A percentile compares a stretch with the other conserved stretches of the same genome.
Conservation (phyloP, 2,797 vertebrate species). For the Pseudochirops corinnae region DNA sequence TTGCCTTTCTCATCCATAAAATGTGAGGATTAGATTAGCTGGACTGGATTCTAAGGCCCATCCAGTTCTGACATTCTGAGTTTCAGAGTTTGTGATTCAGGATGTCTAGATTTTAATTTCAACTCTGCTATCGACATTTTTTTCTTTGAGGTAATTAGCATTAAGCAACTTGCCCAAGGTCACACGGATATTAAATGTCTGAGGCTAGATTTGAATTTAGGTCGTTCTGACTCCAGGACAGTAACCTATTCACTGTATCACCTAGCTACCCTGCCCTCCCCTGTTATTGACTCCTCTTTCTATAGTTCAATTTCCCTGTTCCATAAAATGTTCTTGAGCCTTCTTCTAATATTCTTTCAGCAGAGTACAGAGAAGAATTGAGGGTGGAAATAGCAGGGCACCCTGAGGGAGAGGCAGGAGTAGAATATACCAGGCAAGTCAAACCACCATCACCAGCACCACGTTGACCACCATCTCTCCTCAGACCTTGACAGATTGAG, state of each 20-base stretch:
- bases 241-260: neutral
- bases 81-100: neutral
- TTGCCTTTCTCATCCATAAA: neutral
- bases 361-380: neutral
- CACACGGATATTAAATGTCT: neutral
- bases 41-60: neutral
- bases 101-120: neutral
- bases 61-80: neutral
- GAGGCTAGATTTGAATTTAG: neutral
- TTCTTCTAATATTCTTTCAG: slow-evolving; percentile 30
- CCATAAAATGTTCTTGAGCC: neutral
- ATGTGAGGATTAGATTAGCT: neutral
- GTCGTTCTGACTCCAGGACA: neutral
- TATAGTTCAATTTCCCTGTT: neutral
- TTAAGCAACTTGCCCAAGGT: neutral
- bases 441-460: neutral
- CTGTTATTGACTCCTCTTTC: neutral
- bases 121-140: slow-evolving; percentile 4
- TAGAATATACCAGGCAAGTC: neutral
- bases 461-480: neutral
- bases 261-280: neutral
- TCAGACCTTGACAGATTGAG: neutral
- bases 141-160: neutral
- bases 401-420: neutral
- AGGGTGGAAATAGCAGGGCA: slow-evolving; percentile 19